Conservation (phyloP, 1,140 invertebrate genomes). For the Melanaphis sacchari region DNA sequence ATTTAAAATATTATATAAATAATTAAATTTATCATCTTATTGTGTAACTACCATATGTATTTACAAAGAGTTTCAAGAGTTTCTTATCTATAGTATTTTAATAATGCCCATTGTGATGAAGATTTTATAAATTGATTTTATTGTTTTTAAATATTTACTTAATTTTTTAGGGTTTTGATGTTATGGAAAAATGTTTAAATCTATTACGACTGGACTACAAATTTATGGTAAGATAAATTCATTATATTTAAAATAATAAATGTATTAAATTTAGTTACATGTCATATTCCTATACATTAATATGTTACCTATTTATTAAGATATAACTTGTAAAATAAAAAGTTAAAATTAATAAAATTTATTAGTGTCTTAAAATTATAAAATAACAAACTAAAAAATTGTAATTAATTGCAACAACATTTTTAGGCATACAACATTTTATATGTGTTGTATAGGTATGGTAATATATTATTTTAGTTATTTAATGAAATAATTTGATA, state of each 20-base stretch:
- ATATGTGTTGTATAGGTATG: not conserved
- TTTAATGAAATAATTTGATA: not conserved
- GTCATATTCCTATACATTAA: not conserved
- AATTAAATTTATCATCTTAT: not conserved
- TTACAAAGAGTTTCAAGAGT: not conserved
- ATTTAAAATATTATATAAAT: not conserved
- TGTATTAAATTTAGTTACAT: not conserved
- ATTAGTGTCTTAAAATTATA: not conserved
- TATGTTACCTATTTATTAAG: not conserved
- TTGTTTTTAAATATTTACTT: not conserved
- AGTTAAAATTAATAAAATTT: too few species aligned
- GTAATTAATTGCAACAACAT: too few species aligned
- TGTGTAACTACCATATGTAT: not conserved
- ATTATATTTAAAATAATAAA: not conserved
- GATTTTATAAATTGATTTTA: not conserved
- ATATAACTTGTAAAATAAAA: too few species aligned
- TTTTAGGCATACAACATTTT: too few species aligned
- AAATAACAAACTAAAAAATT: not conserved
- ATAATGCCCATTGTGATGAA: not conserved
- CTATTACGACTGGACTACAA: slow-evolving; percentile 38
- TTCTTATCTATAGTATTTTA: not conserved
- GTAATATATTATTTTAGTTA: not conserved
- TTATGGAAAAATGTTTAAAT: slow-evolving; percentile 52
- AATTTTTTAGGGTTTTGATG: not conserved
- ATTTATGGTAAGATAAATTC: slow-evolving; percentile 42